A percentile compares a stretch with the other conserved stretches of the same genome.
Evolutionary conservation across 2,888 invertebrate genomes (phyloP).

Genomic region (Drosophila austrosaltans): DNA sequence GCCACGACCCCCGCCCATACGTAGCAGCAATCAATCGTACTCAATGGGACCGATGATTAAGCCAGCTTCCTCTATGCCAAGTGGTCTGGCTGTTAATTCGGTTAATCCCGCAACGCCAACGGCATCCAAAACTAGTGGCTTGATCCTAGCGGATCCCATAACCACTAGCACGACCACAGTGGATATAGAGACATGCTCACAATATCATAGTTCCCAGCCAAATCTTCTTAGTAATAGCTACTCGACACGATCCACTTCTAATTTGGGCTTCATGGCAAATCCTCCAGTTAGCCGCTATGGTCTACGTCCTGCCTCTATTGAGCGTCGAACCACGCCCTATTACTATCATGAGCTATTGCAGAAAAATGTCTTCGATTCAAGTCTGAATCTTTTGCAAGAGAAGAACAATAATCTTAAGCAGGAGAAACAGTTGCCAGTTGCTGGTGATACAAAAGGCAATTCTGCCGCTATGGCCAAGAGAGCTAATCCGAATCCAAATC

Average conservation of each 20-base stretch:
- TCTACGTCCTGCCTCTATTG: constrained; percentile 59
- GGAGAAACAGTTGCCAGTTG: constrained; percentile 39
- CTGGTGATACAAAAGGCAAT: constrained; percentile 13
- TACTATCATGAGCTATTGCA: constrained; percentile 82
- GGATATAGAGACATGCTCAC: constrained; percentile 51
- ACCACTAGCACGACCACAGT: constrained; percentile 43
- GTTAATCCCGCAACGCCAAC: constrained; percentile 31
- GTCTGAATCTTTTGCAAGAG: constrained; percentile 81
- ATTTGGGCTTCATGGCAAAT: constrained; percentile 49
- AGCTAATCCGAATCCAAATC: constrained; percentile 12
- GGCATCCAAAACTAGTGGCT: constrained; percentile 33
- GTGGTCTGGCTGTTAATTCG: constrained; percentile 67
- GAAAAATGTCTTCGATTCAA: constrained; percentile 82
- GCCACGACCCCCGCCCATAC: constrained; percentile 78
- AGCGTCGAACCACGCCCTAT: constrained; percentile 82
- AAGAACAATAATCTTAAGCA: constrained; percentile 62
- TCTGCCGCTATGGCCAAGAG: constrained; percentile 49
- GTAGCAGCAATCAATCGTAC: constrained; percentile 71
- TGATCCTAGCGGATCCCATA: constrained; percentile 55
- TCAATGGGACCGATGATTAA: constrained; percentile 81
- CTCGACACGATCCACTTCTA: constrained; percentile 63
- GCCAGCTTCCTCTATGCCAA: constrained; percentile 82
- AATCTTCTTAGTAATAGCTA: constrained; percentile 71
- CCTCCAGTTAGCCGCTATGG: constrained; percentile 54
- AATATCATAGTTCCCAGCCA: constrained; percentile 80